Base-by-base conservation (phyloP, 2,888 invertebrate species). In the Philaethria dido region DNA sequence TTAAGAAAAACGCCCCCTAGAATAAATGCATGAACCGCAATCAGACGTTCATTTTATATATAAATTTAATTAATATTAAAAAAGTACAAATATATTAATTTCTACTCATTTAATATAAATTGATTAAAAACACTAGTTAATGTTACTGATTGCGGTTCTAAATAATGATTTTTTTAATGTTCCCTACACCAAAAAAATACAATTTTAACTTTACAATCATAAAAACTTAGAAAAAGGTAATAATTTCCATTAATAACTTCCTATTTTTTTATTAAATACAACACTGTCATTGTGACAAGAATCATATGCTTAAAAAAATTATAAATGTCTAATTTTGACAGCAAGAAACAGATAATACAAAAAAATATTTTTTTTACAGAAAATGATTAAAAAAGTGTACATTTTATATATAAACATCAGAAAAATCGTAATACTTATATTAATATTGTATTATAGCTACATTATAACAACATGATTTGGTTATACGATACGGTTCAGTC, bases 401-500 rank as follows among this genome's bases (percentile, higher is more conserved):
- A 57, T 39, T 57, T 25, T 42, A 42, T 5, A 20, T 22, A 39
- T 6, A 29, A n/a, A 22, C 20, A 42, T 39, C 4, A 39, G 11
- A 42, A 57, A 42, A 36, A 62, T 11, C 20, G 44, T 39, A 59
- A 36, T 22, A 44, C 57, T 65, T 60, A 65, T 29, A 60, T 18
- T 25, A 22, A 62, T 22, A 18, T 29, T 25, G 39, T 36, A 54
- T 60, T 60, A 65, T 3, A 52, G 47, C 45, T 67, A 63, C 16
- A 63, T 50, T 64, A 61, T 57, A 57, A 66, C 44, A 22, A 54
- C 33, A 64, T 57, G 64, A 70, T 70, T 70, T 70, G 69, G 69
- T 59, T 64, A 69, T 33, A 64, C 50, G 62, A 68, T 48, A 64
- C 47, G 63, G 60, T 62, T 62, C 86, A 89, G 77, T 91, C 88